Base-by-base conservation (phyloP, 2,888 invertebrate genomes). In the Biston stratarius region DNA sequence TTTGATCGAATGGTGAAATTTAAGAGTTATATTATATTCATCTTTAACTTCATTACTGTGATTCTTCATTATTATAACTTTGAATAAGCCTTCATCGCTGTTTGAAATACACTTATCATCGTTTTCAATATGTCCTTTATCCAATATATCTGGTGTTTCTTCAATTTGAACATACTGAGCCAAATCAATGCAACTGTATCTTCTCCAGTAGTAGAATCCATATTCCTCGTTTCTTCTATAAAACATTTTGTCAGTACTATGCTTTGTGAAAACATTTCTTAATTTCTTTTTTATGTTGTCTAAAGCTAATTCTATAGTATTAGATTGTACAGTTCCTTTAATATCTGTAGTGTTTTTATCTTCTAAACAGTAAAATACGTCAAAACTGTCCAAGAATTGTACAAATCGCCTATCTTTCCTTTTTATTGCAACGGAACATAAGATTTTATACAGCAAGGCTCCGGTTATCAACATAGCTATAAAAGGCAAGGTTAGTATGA, bases 1-100 rank as follows among this genome's bases (percentile, higher is more conserved):
- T 0, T 94, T 95, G 0, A 95, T 77, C 6, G 94, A 87, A 80
- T 95, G 95, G 77, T 95, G 95, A 61, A 95, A 86, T 67, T 95
- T 89, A 71, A 95, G 92, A 64, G 95, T 77, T 42, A 95, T 81
- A 1, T 94, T 94, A 82, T 88, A 82, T 65, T 85, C 74, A 40
- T 8, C 38, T 6, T 24, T 42, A 11, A 8, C 12, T n/a, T 33
- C 34, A 15, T 52, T 9, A 1, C 5, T 40, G 8, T 51, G 14
- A 9, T 47, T 53, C 33, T 67, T 61, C 45, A 83, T 91, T 1
- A 95, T 82, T 45, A 94, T 76, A 60, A 95, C 91, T 83, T 95
- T 94, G 89, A 95, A 95, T 0, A 93, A 81, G 0, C 92, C 89
- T 42, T 87, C 83, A 67, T 95, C 87, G 15, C 88, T 94, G 24